These are phyloP conservation scores for Galago senegalensis DNA, from an alignment of 2,797 vertebrate species.

Conservation along the genomic window DNA sequence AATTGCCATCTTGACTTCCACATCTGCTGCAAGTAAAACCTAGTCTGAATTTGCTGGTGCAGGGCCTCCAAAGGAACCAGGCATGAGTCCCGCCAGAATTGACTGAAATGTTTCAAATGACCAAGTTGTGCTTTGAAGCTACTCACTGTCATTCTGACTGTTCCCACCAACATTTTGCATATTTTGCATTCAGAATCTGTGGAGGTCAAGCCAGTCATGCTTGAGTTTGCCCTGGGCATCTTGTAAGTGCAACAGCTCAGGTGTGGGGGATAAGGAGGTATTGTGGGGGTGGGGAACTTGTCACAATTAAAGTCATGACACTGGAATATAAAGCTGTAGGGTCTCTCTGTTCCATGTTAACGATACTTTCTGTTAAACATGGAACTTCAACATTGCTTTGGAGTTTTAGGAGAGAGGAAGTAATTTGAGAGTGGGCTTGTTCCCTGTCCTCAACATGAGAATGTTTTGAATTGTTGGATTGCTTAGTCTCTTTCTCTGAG, in stretches of 20 bases:
- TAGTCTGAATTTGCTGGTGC: background rate
- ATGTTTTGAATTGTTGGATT: background rate
- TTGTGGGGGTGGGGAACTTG: background rate
- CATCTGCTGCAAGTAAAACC: background rate
- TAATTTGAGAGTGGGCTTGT: background rate
- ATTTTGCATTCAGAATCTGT: background rate
- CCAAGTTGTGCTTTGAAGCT: background rate
- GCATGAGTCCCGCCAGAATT: background rate
- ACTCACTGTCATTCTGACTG: background rate
- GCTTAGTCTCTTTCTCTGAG: background rate
- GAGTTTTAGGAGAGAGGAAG: background rate
- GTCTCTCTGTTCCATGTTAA: background rate
- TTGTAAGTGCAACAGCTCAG: background rate
- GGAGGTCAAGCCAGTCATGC: background rate
- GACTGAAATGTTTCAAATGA: background rate
- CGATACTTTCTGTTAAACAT: background rate
- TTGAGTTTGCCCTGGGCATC: background rate
- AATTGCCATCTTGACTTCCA: background rate
- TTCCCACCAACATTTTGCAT: background rate
- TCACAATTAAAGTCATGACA: fast-evolving
- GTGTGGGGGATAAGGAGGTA: background rate
- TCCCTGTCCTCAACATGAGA: background rate
- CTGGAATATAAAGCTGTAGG: background rate
- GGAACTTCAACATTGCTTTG: background rate
- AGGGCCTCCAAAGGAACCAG: background rate